Evolutionary conservation across 2,113 vertebrate genomes (phyloP).

Genomic region (Phainopepla nitens): DNA sequence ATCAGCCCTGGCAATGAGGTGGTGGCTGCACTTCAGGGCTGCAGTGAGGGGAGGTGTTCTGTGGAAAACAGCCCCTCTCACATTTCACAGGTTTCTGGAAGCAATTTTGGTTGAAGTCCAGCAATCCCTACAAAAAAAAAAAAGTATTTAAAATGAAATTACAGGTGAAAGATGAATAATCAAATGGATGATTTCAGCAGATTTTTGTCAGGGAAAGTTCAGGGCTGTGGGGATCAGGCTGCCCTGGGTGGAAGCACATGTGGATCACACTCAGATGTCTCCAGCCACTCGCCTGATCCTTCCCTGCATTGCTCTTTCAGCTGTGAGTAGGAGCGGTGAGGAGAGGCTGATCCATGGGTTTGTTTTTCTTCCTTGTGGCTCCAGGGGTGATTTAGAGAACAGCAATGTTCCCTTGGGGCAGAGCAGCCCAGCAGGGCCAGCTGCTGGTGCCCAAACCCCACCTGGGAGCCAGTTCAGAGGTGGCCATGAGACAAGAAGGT

Average conservation of each 20-base stretch:
- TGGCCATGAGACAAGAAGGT: neutral
- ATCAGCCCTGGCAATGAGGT: neutral
- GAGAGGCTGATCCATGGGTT: neutral
- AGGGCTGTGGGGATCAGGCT: neutral
- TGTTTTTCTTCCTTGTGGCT: neutral
- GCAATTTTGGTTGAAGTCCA: slow-evolving; percentile 65
- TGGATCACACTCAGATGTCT: rapidly evolving
- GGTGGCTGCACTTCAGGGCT: neutral
- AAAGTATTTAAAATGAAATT: neutral
- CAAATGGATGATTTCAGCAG: neutral
- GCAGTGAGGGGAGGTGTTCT: neutral
- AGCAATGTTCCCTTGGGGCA: rapidly evolving
- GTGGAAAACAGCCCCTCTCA: slow-evolving; percentile 67
- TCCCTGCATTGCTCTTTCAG: neutral
- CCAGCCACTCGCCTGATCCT: neutral
- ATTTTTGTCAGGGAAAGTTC: neutral
- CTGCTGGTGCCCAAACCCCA: neutral
- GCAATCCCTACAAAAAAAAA: slow-evolving; percentile 50
- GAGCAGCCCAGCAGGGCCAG: neutral
- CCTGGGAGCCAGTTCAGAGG: neutral
- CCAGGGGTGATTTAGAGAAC: neutral
- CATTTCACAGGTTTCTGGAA: slow-evolving; percentile 71
- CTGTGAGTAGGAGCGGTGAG: neutral
- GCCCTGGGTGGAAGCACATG: neutral
- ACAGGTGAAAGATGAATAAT: neutral